Conservation (phyloP, 1,140 invertebrate species). For the Drosophila parabipectinata region DNA sequence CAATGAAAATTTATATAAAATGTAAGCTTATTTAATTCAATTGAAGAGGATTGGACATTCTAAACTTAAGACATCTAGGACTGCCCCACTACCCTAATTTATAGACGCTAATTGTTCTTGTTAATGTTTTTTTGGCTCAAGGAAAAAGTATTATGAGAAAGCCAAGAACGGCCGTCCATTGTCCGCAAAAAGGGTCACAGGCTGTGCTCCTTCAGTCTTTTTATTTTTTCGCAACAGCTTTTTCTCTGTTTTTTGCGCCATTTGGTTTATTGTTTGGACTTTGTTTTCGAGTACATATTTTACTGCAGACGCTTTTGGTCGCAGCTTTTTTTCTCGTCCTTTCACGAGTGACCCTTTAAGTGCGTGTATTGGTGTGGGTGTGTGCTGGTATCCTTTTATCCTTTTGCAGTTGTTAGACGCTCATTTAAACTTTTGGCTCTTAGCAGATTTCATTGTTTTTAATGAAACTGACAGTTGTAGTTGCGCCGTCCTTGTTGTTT, state of each 20-base stretch:
- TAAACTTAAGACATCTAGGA: neutral
- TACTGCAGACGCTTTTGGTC: constrained; percentile 58
- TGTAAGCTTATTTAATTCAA: too few species aligned
- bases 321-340: constrained; percentile 50
- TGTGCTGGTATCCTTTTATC: constrained; percentile 42
- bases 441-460: constrained; percentile 82
- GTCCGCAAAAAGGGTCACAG: constrained; percentile 76
- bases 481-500: constrained; percentile 26
- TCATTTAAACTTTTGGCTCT: constrained; percentile 81
- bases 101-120: constrained; percentile 73
- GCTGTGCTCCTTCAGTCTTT: constrained; percentile 58
- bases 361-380: constrained; percentile 8
- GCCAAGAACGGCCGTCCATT: constrained; percentile 42
- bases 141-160: constrained; percentile 6
- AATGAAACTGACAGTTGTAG: constrained; percentile 75
- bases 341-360: constrained; percentile 36
- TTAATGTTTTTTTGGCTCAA: constrained; percentile 66
- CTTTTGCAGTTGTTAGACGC: constrained; percentile 64
- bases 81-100: constrained; percentile 34
- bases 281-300: constrained; percentile 75
- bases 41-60: too few species aligned
- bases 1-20: too few species aligned
- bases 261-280: constrained; percentile 81
- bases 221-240: constrained; percentile 25
- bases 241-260: constrained; percentile 63